Evolutionary conservation across 2,113 vertebrate genomes (phyloP), one percentile per base, ranked within the genome.

Genomic region (Ciconia stormi): DNA sequence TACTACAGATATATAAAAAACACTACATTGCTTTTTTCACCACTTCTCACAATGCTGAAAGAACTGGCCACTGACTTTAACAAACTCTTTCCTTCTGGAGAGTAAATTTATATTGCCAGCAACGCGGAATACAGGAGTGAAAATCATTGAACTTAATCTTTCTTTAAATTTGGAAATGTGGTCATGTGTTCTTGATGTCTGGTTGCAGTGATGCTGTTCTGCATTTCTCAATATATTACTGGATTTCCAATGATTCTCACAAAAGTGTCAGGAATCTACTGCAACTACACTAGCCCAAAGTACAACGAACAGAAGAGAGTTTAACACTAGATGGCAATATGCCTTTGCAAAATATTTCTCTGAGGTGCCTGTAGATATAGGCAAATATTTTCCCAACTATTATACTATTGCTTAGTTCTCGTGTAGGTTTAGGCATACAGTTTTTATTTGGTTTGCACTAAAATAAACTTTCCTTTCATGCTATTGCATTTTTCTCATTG

Each of bases 261-360:
- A 27, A 1, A 80, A 78, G 29, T 4, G 7, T 55, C 53, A 58
- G 47, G 36, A 88, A 78, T 23, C 19, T 66, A 34, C 23, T 46
- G 42, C 59, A 83, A 36, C 23, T 27, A 27, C 44, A 53, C 9
- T 0, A 4, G 26, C 18, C 11, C n/a, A 34, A 62, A 32, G 9
- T 20, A 29, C 38, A 34, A 38, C 0, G 18, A 62, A 50, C 4
- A 82, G 61, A 56, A 44, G 40, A 52, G 46, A 85, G n/a, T 55
- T 82, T 29, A 94, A 86, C 97, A 94, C 97, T 95, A 97, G 97
- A 77, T 96, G 97, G 96, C 97, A 95, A 94, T 62, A 79, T 80
- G 36, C 26, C 77, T 91, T 95, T 95, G 84, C 26, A 72, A 72
- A 96, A 76, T 71, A 58, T 11, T 89, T 73, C 22, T 82, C 62